Evolutionary conservation across 2,797 vertebrate genomes (phyloP).

Genomic region (Loriculus beryllinus): DNA sequence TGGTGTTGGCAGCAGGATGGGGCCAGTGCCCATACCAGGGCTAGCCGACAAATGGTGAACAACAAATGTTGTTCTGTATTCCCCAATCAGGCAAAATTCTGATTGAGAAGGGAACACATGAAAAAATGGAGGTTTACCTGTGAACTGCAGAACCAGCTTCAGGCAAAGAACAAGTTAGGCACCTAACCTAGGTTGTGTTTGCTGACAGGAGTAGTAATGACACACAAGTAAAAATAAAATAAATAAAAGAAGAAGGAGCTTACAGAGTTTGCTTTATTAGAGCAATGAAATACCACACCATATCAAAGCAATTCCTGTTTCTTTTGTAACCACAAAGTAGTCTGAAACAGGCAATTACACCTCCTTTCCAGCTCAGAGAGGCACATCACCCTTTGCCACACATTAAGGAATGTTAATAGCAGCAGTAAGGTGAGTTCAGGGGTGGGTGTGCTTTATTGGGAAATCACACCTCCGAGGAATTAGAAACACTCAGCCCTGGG

Average conservation of each 20-base stretch:
- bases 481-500: neutral
- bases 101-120: neutral
- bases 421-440: neutral
- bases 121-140: neutral
- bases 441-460: neutral
- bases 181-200: neutral
- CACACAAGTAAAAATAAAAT: neutral
- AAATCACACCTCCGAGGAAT: neutral
- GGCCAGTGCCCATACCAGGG: neutral
- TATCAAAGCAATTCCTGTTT: slow-evolving; percentile 17
- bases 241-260: neutral
- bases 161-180: neutral
- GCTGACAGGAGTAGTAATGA: neutral
- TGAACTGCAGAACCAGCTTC: neutral
- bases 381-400: neutral
- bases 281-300: neutral
- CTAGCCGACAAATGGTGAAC: rapidly evolving
- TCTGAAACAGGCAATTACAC: slow-evolving; percentile 18
- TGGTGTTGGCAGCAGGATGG: neutral
- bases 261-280: neutral
- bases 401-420: neutral
- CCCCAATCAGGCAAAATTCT: neutral
- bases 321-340: neutral
- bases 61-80: neutral
- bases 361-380: slow-evolving; percentile 6